Conservation (phyloP, 2,888 invertebrate genomes). For the Eupeodes luniger region DNA sequence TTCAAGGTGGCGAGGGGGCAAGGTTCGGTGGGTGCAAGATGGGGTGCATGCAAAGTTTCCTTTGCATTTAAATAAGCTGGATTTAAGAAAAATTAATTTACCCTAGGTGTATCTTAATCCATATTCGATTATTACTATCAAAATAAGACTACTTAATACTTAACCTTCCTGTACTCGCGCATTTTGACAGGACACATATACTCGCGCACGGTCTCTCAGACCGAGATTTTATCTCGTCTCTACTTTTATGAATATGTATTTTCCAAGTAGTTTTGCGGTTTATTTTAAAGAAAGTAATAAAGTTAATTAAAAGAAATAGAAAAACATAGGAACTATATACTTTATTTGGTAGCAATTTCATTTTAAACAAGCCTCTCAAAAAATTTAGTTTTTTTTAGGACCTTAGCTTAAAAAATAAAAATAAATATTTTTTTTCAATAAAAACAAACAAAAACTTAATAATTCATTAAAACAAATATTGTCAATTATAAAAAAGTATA, state of each 20-base stretch:
- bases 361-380: constrained; percentile 4
- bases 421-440: constrained; percentile 1
- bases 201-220: neutral
- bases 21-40: too few relatives aligned
- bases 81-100: too few relatives aligned
- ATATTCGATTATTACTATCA: too few relatives aligned
- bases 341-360: constrained; percentile 5
- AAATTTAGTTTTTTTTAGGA: constrained; percentile 41
- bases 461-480: constrained; percentile 1
- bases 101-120: too few relatives aligned
- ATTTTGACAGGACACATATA: too few relatives aligned
- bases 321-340: constrained; percentile 21
- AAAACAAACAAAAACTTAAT: constrained; percentile 14
- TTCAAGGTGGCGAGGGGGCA: too few relatives aligned
- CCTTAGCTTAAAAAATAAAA: constrained; percentile 11
- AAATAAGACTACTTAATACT: too few relatives aligned
- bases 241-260: too few relatives aligned
- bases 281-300: too few relatives aligned
- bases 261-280: too few relatives aligned
- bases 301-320: neutral
- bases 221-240: neutral
- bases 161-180: neutral
- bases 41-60: too few relatives aligned
- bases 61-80: too few relatives aligned
- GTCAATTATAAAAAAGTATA: neutral